Percentiles rank a stretch among this genome's conserved stretches.
Evolutionary conservation across 2,797 vertebrate genomes (phyloP).

Genomic region (Austrolebias charrua): DNA sequence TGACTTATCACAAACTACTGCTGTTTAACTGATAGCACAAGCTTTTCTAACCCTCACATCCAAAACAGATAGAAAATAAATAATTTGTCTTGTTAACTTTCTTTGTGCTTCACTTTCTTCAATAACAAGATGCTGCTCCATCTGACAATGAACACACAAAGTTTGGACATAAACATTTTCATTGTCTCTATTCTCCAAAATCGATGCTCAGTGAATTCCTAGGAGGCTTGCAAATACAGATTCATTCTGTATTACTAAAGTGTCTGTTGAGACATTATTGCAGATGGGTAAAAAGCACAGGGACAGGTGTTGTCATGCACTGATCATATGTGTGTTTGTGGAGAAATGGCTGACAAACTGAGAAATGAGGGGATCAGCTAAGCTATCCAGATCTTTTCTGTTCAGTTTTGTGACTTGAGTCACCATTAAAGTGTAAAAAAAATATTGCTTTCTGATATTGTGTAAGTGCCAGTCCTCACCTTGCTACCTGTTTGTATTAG

Average conservation of each 20-base stretch:
- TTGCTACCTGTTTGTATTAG: constrained; percentile 58
- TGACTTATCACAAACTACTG: constrained; percentile 64
- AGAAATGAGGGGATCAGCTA: constrained; percentile 29
- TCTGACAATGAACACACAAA: constrained; percentile 60
- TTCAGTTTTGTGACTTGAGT: constrained; percentile 35
- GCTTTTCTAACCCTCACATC: constrained; percentile 46
- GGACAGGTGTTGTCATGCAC: constrained; percentile 10
- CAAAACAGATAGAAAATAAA: constrained; percentile 55
- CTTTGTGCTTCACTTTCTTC: constrained; percentile 51
- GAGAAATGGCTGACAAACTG: constrained; percentile 16
- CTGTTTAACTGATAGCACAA: constrained; percentile 35
- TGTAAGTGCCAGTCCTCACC: constrained; percentile 36
- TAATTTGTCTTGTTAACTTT: constrained; percentile 68
- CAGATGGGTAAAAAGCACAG: constrained; percentile 42
- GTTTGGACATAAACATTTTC: constrained; percentile 71
- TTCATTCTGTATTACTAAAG: constrained; percentile 27
- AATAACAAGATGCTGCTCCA: constrained; percentile 60
- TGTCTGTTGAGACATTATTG: constrained; percentile 42
- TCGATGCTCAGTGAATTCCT: constrained; percentile 67
- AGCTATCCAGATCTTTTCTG: constrained; percentile 28
- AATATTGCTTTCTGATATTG: constrained; percentile 24
- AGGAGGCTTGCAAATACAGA: constrained; percentile 43
- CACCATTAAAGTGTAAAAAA: constrained; percentile 43
- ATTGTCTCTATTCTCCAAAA: constrained; percentile 61
- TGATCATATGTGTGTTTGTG: constrained; percentile 27